Base-by-base conservation (phyloP, 2,113 vertebrate species). In the Lasiurus cinereus region DNA sequence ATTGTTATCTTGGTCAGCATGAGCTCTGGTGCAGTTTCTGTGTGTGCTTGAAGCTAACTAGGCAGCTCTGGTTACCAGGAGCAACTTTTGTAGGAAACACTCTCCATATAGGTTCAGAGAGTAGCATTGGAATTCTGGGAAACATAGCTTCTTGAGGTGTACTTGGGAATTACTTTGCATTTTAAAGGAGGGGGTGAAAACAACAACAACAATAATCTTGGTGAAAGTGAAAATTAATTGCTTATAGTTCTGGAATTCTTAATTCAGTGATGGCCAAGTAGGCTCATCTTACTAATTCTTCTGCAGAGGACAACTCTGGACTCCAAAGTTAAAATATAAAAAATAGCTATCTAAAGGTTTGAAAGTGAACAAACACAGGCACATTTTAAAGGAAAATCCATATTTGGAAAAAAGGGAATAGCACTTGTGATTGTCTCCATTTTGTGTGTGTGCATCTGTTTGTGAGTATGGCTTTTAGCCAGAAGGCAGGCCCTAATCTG, bases 11-110 rank as follows among this genome's bases (percentile, higher is more conserved):
- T 76, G 27, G 27, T 97, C 67, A 62, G 0, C 73, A 2, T 64
- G 94, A 90, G 39, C 7, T 31, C 48, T 89, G 6, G 79, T 22
- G 24, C 39, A 24, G 15, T 93, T 83, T 85, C 91, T 85, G 8
- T 43, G 78, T 94, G 64, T 66, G 70, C 89, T 86, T 72, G 91
- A 88, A 93, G 72, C 66, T 93, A 96, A 93, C 21, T 46, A 96
- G 91, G 87, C 85, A 94, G 69, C 62, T 82, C n/a, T 56, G 8
- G 43, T 72, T n/a, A 16, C 21, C 93, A 80, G 64, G 82, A 72
- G 43, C 29, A 79, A 76, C 85, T 86, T 96, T 54, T 69, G 15
- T 67, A 74, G 89, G 33, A 84, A 90, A 92, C 48, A 52, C 39
- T 79, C 22, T 39, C 29, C 36, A 82, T 59, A 91, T 69, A 97